Conservation (phyloP, 2,888 invertebrate species). For the Dastarcus helophoroides region DNA sequence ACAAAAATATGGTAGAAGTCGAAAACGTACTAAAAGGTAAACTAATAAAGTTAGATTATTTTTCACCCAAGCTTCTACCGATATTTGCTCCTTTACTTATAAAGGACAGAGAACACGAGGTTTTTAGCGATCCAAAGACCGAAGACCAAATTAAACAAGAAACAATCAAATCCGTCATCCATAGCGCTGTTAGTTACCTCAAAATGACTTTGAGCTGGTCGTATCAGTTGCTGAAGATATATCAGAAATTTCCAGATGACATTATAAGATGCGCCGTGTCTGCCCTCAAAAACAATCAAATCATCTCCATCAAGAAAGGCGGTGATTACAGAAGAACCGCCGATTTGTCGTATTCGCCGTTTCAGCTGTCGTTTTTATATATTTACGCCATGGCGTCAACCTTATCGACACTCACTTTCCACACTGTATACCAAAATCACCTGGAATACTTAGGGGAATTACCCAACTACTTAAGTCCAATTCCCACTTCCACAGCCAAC, state of each 20-base stretch:
- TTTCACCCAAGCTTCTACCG: constrained; percentile 13
- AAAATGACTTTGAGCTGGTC: constrained; percentile 51
- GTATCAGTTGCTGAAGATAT: constrained; percentile 57
- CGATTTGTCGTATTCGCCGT: constrained; percentile 23
- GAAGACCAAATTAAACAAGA: constrained; percentile 42
- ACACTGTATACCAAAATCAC: constrained; percentile 18
- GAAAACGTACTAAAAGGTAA: constrained; percentile 18
- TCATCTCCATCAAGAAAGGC: constrained; percentile 6
- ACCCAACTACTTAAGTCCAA: constrained; percentile 7
- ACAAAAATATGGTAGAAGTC: constrained; percentile 17
- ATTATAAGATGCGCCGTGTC: constrained; percentile 48
- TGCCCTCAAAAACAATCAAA: constrained; percentile 37
- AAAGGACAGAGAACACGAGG: constrained; percentile 9
- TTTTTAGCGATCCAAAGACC: constrained; percentile 34
- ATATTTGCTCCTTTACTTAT: constrained; percentile 7
- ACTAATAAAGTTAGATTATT: constrained; percentile 19
- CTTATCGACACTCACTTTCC: constrained; percentile 15
- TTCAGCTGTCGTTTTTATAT: constrained; percentile 38
- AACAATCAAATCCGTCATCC: constrained; percentile 48
- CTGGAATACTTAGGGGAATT: constrained; percentile 5
- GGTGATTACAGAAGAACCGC: background rate
- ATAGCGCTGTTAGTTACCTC: constrained; percentile 51
- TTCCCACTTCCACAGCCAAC: constrained; percentile 5
- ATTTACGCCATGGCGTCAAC: constrained; percentile 27
- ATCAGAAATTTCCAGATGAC: constrained; percentile 58